These are phyloP conservation scores for Sinodicranocentrus sp. DNA, from an alignment of 2,888 invertebrate genomes.

Conservation along the genomic window DNA sequence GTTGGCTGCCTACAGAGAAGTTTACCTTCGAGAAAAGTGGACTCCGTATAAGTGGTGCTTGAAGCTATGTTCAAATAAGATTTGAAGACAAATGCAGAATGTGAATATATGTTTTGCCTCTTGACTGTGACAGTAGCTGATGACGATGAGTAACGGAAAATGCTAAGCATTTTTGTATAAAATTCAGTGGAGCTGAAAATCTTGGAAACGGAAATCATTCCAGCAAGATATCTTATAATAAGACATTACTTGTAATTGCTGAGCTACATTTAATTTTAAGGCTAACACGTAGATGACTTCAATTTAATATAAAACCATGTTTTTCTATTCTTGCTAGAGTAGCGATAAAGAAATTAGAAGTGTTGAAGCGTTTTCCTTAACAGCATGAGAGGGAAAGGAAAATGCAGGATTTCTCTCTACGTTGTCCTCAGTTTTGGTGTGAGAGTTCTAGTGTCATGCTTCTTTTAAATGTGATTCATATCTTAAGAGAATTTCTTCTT, in stretches of 20 bases:
- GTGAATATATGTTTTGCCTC: too few relatives aligned
- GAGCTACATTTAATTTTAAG: background rate
- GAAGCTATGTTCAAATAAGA: too few relatives aligned
- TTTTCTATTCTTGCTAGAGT: background rate
- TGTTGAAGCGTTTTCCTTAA: background rate
- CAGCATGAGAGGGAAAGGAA: constrained; percentile 13
- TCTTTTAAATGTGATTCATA: constrained; percentile 48
- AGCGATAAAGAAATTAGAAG: constrained; percentile 18
- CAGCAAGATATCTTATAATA: too few relatives aligned
- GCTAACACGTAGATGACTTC: too few relatives aligned
- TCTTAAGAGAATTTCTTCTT: constrained; percentile 32
- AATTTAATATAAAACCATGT: too few relatives aligned
- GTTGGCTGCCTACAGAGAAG: constrained; percentile 17
- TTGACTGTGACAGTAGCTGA: too few relatives aligned
- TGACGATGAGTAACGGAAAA: too few relatives aligned
- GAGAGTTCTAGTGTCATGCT: background rate
- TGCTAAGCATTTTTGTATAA: too few relatives aligned
- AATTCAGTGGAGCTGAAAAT: too few relatives aligned
- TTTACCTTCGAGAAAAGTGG: constrained; percentile 18
- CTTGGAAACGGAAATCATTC: too few relatives aligned
- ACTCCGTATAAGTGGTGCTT: constrained; percentile 1
- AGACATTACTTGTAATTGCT: background rate
- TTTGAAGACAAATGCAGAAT: too few relatives aligned
- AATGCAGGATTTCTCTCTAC: background rate
- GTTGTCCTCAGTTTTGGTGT: too few relatives aligned